Conservation (phyloP, 2,888 invertebrate species). For the Linnaemya tessellans region DNA sequence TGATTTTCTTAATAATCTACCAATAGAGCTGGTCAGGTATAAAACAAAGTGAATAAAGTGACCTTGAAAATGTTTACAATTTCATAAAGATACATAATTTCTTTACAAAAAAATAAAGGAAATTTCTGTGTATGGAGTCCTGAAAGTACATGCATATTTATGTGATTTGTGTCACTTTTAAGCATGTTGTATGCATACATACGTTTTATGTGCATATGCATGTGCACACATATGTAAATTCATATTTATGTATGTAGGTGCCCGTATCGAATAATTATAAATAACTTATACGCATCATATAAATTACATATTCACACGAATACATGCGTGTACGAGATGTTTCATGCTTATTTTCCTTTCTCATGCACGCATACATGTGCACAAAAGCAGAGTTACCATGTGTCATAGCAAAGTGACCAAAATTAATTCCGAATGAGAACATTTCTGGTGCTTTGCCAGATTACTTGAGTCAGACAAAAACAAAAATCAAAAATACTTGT, state of each 20-base stretch:
- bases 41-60: not conserved
- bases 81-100: not conserved
- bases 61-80: constrained; percentile 36
- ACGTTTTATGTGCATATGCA: not conserved
- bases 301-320: not conserved
- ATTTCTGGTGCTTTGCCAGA: not conserved
- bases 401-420: not conserved
- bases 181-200: not conserved
- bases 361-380: not conserved
- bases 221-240: too few relatives aligned
- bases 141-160: not conserved
- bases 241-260: not conserved
- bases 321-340: not conserved
- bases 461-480: not conserved
- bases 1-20: constrained; percentile 10
- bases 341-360: not conserved
- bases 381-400: not conserved
- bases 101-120: not conserved
- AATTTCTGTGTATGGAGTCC: constrained; percentile 8
- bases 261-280: not conserved
- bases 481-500: too few relatives aligned
- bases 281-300: constrained; percentile 50
- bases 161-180: not conserved
- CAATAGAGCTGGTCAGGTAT: not conserved
- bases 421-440: not conserved